These are phyloP conservation scores for Andrena camellia DNA, from an alignment of 2,888 invertebrate species.

Conservation along the genomic window DNA sequence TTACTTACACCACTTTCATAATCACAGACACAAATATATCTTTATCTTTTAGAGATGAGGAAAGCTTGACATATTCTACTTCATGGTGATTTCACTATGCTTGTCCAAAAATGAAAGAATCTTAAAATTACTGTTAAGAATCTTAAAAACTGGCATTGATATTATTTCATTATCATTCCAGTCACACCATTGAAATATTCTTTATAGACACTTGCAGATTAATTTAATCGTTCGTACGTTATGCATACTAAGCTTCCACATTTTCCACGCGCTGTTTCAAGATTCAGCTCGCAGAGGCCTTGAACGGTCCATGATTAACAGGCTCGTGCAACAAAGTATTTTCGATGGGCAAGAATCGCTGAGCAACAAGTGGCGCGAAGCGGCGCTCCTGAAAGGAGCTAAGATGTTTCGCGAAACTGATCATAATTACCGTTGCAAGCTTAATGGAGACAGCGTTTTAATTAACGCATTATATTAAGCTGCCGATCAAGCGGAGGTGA, in stretches of 20 bases:
- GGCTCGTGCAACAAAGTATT: constrained; percentile 33
- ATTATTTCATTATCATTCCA: no score
- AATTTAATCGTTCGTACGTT: background rate
- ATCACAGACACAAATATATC: no score
- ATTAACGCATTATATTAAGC: constrained; percentile 57
- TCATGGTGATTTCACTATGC: no score
- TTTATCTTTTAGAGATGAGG: no score
- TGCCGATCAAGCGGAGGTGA: constrained; percentile 45
- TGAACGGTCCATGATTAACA: constrained; percentile 29
- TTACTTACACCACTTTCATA: no score
- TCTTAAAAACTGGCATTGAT: no score
- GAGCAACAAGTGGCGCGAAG: background rate
- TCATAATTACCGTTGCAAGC: constrained; percentile 49
- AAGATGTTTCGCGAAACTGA: constrained; percentile 18
- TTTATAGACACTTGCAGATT: background rate
- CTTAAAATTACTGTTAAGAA: no score
- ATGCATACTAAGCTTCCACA: background rate
- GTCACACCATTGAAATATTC: no score
- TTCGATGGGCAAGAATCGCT: constrained; percentile 4
- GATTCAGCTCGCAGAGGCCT: constrained; percentile 4
- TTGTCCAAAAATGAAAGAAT: no score
- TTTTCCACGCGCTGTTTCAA: constrained; percentile 5
- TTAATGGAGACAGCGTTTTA: constrained; percentile 61
- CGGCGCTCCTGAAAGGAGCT: constrained; percentile 3
- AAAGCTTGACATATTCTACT: no score